Evolutionary conservation across 2,113 vertebrate genomes (phyloP).

Genomic region (Cryptomyrus ogoouensis): DNA sequence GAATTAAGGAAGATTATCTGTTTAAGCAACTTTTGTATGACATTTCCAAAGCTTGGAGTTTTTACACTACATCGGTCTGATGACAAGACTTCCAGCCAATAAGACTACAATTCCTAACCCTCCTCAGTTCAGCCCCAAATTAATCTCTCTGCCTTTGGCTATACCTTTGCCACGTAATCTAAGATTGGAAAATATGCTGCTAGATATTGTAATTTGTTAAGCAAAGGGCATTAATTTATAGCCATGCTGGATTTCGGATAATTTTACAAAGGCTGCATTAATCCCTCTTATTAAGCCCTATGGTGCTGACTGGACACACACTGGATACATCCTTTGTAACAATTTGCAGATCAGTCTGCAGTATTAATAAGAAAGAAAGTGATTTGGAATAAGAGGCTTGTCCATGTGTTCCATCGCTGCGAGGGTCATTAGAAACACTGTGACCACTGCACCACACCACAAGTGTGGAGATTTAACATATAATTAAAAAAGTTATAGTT

Average conservation of each 20-base stretch:
- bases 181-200: background rate
- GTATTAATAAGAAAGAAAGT: background rate
- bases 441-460: background rate
- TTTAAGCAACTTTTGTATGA: background rate
- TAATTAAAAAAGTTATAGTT: slow-evolving; percentile 11
- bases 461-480: background rate
- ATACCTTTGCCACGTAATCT: background rate
- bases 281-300: slow-evolving; percentile 18
- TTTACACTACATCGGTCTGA: background rate
- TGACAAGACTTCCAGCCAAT: background rate
- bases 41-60: background rate
- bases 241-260: slow-evolving; percentile 17
- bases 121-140: background rate
- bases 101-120: background rate
- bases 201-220: slow-evolving; percentile 16
- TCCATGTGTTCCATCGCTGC: background rate
- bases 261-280: slow-evolving; percentile 20
- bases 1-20: background rate
- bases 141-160: slow-evolving; percentile 14
- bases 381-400: background rate
- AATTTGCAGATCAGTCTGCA: slow-evolving; percentile 4
- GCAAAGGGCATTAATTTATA: slow-evolving; percentile 16
- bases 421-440: background rate
- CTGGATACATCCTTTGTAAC: background rate
- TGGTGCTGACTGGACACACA: slow-evolving; percentile 10